Conservation (phyloP, 2,888 invertebrate species). For the Halocaridina rubra region DNA sequence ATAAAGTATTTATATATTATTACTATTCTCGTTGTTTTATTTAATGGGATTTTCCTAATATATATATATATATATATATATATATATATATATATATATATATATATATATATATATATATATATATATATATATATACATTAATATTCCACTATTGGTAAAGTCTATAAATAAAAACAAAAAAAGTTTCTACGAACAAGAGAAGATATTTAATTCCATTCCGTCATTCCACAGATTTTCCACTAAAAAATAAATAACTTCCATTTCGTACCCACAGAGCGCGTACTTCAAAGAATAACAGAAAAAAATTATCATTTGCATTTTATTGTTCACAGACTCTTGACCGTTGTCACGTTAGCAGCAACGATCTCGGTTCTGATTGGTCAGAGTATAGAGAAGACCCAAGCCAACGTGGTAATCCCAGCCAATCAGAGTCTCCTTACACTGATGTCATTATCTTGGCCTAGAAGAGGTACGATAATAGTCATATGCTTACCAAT, state of each 20-base stretch:
- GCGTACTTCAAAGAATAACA: too few species aligned
- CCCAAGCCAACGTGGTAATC: not conserved
- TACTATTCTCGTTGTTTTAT: not conserved
- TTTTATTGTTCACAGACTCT: not conserved
- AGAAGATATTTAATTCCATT: not conserved
- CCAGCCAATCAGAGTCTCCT: constrained; percentile 2
- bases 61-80: constrained; percentile 13
- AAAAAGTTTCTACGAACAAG: not conserved
- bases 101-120: not conserved
- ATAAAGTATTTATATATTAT: not conserved
- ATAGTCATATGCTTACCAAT: too few species aligned
- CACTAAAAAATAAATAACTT: not conserved
- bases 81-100: constrained; percentile 2
- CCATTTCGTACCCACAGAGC: not conserved
- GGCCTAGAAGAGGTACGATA: constrained; percentile 35
- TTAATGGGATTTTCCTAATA: not conserved
- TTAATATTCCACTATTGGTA: too few species aligned
- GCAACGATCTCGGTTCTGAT: not conserved
- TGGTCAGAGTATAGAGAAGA: not conserved
- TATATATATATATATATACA: not conserved
- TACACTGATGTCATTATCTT: not conserved
- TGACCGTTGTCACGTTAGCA: not conserved
- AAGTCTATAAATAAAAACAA: not conserved
- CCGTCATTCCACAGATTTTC: not conserved
- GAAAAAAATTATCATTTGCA: too few species aligned